Percentiles rank a stretch among this genome's conserved stretches.
These are phyloP conservation scores for Cephus runcator DNA, from an alignment of 2,888 invertebrate species.

Conservation along the genomic window DNA sequence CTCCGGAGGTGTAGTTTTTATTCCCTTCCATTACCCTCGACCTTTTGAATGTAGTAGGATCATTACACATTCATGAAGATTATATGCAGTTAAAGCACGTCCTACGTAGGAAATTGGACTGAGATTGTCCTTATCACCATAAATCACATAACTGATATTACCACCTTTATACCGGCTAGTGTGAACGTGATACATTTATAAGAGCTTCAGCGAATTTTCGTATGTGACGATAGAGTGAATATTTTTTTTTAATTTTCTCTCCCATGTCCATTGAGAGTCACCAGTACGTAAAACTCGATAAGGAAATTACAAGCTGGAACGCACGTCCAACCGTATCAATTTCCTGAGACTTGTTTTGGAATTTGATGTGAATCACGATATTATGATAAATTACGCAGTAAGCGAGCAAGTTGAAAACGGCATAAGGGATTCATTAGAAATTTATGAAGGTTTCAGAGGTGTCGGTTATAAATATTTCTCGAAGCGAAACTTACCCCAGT, in stretches of 20 bases:
- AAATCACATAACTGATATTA: conserved; percentile 50
- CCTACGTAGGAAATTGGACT: conserved; percentile 50
- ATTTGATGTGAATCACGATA: not conserved
- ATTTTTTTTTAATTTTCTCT: not conserved
- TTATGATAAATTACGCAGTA: not conserved
- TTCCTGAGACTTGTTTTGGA: not conserved
- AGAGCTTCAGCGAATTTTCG: not conserved
- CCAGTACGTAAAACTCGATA: not conserved
- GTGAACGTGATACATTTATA: not conserved
- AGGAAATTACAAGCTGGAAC: not conserved
- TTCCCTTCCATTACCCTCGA: conserved; percentile 29
- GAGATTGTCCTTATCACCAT: conserved; percentile 53
- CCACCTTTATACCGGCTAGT: conserved; percentile 21
- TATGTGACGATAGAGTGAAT: not conserved
- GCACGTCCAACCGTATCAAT: not conserved
- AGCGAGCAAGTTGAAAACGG: not conserved
- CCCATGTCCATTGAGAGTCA: not conserved
- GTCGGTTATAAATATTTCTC: not conserved
- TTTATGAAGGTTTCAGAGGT: not conserved
- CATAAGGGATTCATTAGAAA: not conserved
- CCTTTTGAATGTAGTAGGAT: conserved; percentile 12
- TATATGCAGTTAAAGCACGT: conserved; percentile 53
- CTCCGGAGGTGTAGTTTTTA: conserved; percentile 22
- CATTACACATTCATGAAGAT: conserved; percentile 57
- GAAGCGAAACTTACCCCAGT: not conserved